Evolutionary conservation across 2,113 vertebrate genomes (phyloP).

Genomic region (Camelus bactrianus): DNA sequence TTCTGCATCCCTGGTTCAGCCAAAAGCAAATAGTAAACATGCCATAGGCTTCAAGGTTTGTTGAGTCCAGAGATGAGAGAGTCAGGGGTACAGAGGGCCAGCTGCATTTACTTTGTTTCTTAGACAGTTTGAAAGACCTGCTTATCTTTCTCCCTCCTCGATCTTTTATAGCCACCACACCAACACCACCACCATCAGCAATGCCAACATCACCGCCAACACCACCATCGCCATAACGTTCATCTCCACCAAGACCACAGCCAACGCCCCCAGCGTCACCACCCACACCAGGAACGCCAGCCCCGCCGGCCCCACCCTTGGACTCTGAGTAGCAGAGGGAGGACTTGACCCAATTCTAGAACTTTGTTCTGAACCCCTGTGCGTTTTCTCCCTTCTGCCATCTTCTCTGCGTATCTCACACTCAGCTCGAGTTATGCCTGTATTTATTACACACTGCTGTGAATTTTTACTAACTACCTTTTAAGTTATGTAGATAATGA

Average conservation of each 20-base stretch:
- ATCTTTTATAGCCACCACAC: too few relatives aligned
- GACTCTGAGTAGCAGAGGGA: accelerated
- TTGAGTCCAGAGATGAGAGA: not conserved
- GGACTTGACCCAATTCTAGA: accelerated
- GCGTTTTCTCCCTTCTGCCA: accelerated
- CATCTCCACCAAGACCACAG: too few relatives aligned
- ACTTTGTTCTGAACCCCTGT: accelerated
- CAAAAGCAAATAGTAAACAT: not conserved
- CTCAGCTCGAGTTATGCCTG: not conserved
- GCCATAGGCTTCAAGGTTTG: not conserved
- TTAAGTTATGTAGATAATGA: not conserved
- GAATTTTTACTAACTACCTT: not conserved
- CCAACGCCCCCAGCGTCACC: too few relatives aligned
- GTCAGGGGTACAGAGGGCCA: not conserved
- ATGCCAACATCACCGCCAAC: too few relatives aligned
- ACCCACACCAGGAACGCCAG: accelerated
- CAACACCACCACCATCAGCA: too few relatives aligned
- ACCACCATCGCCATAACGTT: too few relatives aligned
- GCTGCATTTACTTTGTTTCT: not conserved
- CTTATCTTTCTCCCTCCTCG: not conserved
- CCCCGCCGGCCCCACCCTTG: too few relatives aligned
- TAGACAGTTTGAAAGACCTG: accelerated
- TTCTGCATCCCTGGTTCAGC: not conserved
- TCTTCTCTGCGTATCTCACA: accelerated
- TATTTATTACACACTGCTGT: too few relatives aligned